Percentiles rank a stretch among this genome's conserved stretches.
These are phyloP conservation scores for Dinoponera quadriceps DNA, from an alignment of 1,140 invertebrate species.

Conservation along the genomic window DNA sequence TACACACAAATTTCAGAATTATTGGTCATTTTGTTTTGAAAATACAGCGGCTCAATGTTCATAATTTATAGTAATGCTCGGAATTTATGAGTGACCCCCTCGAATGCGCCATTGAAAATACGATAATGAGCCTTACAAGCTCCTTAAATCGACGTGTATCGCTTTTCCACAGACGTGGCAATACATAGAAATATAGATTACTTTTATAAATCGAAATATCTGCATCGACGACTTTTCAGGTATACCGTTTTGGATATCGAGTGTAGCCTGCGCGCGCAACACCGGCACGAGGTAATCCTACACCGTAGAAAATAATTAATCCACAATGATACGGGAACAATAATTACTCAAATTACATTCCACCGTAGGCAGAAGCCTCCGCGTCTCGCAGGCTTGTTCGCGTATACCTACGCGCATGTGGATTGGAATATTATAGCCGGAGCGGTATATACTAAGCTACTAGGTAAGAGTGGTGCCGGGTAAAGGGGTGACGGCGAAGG, in stretches of 20 bases:
- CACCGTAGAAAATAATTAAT: constrained; percentile 39
- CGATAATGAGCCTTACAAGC: no score
- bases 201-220: not conserved
- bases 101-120: no score
- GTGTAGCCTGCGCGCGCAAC: not conserved
- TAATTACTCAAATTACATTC: constrained; percentile 54
- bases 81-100: no score
- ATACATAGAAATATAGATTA: not conserved
- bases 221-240: not conserved
- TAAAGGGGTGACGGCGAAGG: constrained; percentile 67
- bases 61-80: no score
- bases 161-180: no score
- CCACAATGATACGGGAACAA: constrained; percentile 26
- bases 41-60: no score
- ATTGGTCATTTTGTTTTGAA: no score
- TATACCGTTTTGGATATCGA: not conserved
- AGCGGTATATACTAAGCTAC: constrained; percentile 60
- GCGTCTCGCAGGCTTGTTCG: constrained; percentile 3
- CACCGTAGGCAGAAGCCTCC: not conserved
- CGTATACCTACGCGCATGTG: constrained; percentile 36
- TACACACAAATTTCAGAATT: no score
- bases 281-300: not conserved
- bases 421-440: constrained; percentile 62
- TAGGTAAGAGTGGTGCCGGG: constrained; percentile 59
- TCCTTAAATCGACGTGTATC: no score